Base-by-base conservation (phyloP, 2,888 invertebrate species). In the Drosophila gaucha region DNA sequence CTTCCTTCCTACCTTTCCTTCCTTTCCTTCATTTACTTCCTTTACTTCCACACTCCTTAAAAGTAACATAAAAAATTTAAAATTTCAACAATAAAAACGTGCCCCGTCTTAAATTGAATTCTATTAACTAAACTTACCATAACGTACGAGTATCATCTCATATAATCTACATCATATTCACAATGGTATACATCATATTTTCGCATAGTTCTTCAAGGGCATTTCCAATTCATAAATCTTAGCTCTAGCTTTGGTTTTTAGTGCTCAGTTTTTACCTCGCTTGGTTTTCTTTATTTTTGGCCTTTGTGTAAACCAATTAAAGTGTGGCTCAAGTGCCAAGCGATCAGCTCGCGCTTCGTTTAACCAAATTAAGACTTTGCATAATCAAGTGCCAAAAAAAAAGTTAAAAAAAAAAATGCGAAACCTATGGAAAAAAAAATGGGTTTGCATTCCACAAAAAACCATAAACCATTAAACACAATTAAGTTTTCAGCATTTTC, bases 281-380 rank as follows among this genome's bases (percentile, higher is more conserved):
- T 59, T 58, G 39, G 26, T 5, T 30, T 44, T 55, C 64, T 71
- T 47, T 49, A 49, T 59, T 41, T 16, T 18, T 36, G 30, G 18
- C 56, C n/a, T n/a, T 67, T 67, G 62, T 63, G 56, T 41, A 44
- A 44, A 41, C 14, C 67, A 63, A 68, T 63, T 74, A 75, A 67
- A 43, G 22, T 47, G 31, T 60, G 49, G 50, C 52, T 16, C 62
- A 54, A 58, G 54, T 50, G 64, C 30, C 65, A 51, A 70, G 49
- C 51, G 43, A 36, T 41, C 41, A 30, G 64, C 41, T 33, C 26
- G 30, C 20, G 30, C 20, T 63, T 41, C 41, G 14, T 47, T 69
- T 54, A 49, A 56, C 22, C 75, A 78, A 78, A 75, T 78, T 78
- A 66, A 86, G 84, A 78, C 85, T 86, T 82, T 86, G 86, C 86